Evolutionary conservation across 2,113 vertebrate genomes (phyloP).

Genomic region (Onychorhynchus coronatus): DNA sequence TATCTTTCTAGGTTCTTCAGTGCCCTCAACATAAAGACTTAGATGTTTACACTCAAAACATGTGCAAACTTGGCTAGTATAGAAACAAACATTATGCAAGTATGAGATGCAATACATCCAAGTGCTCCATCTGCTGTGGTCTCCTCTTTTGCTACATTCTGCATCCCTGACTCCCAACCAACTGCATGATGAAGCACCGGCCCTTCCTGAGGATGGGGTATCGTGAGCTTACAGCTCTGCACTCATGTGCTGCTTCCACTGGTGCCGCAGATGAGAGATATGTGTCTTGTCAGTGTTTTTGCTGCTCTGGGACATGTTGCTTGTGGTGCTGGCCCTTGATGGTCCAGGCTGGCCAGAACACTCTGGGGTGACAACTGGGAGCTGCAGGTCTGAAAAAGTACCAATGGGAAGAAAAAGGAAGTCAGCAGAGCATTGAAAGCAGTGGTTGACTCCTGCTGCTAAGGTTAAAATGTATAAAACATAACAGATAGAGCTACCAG

Average conservation of each 20-base stretch:
- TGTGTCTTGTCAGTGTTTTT: not conserved
- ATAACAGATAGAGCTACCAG: not conserved
- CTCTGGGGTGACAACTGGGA: slow-evolving; percentile 73
- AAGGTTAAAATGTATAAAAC: not conserved
- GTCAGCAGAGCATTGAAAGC: not conserved
- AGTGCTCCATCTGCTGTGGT: not conserved
- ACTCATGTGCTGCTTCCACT: not conserved
- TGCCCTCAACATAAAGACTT: not conserved
- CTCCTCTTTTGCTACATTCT: not conserved
- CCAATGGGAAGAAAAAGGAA: not conserved
- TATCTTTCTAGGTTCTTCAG: not conserved
- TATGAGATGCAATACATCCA: not conserved
- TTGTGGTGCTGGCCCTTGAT: not conserved
- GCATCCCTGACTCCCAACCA: not conserved
- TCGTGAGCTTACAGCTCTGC: slow-evolving; percentile 54
- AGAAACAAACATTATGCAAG: not conserved
- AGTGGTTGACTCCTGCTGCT: accelerated
- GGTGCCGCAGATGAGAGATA: not conserved
- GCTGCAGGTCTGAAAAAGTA: slow-evolving; percentile 72
- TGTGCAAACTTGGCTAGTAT: not conserved
- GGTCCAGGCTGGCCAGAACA: slow-evolving; percentile 63
- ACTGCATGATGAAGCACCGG: not conserved
- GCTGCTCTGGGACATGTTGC: not conserved
- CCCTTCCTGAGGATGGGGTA: not conserved
- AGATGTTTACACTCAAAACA: not conserved